Evolutionary conservation across 2,888 invertebrate genomes (phyloP), one percentile per base, ranked within the genome.

Genomic region (Lycia hirtaria): DNA sequence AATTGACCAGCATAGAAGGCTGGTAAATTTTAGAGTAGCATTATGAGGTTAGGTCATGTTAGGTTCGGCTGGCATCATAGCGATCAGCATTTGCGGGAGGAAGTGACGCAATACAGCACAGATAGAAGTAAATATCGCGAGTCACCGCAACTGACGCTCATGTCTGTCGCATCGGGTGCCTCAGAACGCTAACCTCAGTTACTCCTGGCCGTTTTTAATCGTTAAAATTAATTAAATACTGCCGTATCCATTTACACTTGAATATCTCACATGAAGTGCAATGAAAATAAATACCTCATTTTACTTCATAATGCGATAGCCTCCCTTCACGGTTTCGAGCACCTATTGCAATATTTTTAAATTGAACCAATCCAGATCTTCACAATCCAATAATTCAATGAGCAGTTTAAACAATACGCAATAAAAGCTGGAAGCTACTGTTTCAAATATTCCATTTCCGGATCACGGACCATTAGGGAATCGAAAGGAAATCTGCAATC

Each of bases 201-300:
- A 80, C 73, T 5, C 5, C 6, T 6, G 4, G 1, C 6, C 26
- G 26, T 3, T 5, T 4, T 32, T 32, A 12, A n/a, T n/a, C n/a
- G n/a, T n/a, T n/a, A 32, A 32, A 32, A 32, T 32, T 15, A 6
- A 15, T 5, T 32, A 30, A 12, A 75, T 10, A 71, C 76, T 72
- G 41, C 60, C 54, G 60, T 60, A 33, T 53, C 54, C 67, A 79
- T 80, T 72, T 72, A 72, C 78, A 81, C 22, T 6, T 56, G 22
- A 37, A 59, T 70, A 73, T 78, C 73, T 73, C 71, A 65, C 69
- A 67, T 76, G 62, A 75, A 83, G 80, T 77, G 78, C 80, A 76
- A 75, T 76, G 68, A 77, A 85, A 83, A 81, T 82, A 83, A 86
- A 82, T 76, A 84, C 72, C 80, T 83, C 80, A 85, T 85, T 88